phyloP scores from a whole-genome alignment of 2,888 invertebrate species.

The Boloria selene region DNA sequence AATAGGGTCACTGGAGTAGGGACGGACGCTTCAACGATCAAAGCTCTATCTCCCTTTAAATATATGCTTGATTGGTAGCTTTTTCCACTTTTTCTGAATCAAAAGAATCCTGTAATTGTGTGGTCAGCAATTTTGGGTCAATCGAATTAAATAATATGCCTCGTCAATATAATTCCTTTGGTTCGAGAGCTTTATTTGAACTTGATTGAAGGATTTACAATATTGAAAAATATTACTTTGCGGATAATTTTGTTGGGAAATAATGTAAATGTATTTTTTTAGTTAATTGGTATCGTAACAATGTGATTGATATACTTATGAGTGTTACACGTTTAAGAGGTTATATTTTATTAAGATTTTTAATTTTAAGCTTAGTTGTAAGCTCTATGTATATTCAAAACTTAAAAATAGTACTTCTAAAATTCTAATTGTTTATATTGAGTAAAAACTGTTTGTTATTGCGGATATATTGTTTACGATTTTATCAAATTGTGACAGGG shows the following conservation, averaged over 20 bases:
- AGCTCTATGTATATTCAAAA: too few relatives aligned
- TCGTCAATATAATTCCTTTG: background rate
- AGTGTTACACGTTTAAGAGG: too few relatives aligned
- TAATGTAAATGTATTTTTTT: too few relatives aligned
- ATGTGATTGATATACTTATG: too few relatives aligned
- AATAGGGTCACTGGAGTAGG: constrained; percentile 58
- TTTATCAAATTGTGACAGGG: background rate
- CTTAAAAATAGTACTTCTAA: too few relatives aligned
- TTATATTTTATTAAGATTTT: too few relatives aligned
- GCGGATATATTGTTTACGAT: background rate
- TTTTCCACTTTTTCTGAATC: constrained; percentile 23
- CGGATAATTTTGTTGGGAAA: too few relatives aligned
- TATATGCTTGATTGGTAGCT: constrained; percentile 33
- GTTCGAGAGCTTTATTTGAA: background rate
- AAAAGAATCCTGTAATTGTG: constrained; percentile 19
- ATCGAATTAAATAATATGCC: constrained; percentile 9
- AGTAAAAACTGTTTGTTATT: too few relatives aligned
- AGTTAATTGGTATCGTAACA: too few relatives aligned
- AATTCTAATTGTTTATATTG: too few relatives aligned
- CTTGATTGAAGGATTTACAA: background rate
- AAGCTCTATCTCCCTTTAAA: constrained; percentile 45
- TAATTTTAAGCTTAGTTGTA: too few relatives aligned
- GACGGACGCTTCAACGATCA: constrained; percentile 60
- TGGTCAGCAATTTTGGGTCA: constrained; percentile 19
- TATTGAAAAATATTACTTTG: background rate